Percentiles rank a stretch among this genome's conserved stretches.
Evolutionary conservation across 2,113 vertebrate genomes (phyloP).

Genomic region (Drymodes brunneopygia): DNA sequence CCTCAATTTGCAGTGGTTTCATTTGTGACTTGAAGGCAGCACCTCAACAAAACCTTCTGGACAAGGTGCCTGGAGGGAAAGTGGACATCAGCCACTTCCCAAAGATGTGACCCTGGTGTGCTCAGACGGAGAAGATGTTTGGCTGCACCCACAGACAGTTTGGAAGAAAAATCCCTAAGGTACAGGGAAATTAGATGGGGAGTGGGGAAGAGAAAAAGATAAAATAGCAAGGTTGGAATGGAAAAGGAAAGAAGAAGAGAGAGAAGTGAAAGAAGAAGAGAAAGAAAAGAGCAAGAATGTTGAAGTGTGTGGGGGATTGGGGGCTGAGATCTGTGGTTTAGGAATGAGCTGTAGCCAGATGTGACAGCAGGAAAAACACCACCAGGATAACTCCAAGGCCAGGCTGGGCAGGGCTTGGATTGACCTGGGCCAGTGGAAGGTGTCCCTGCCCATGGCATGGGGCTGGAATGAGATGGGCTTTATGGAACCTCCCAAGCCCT

Average conservation of each 20-base stretch:
- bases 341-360: background rate
- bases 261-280: background rate
- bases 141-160: background rate
- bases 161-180: background rate
- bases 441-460: background rate
- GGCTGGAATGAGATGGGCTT: background rate
- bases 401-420: background rate
- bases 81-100: background rate
- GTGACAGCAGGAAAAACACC: background rate
- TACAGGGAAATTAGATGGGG: background rate
- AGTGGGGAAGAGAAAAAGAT: fast-evolving
- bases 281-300: background rate
- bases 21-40: background rate
- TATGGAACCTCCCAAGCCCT: background rate
- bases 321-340: background rate
- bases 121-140: background rate
- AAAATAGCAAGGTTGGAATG: background rate
- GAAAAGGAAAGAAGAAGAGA: background rate
- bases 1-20: background rate
- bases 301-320: background rate
- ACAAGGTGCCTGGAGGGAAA: background rate
- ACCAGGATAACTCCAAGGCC: background rate
- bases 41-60: background rate
- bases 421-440: background rate
- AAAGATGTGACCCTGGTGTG: background rate